Percentiles rank a stretch among this genome's conserved stretches.
Conservation (phyloP, 1,140 invertebrate species). For the Bombus pascuorum region DNA sequence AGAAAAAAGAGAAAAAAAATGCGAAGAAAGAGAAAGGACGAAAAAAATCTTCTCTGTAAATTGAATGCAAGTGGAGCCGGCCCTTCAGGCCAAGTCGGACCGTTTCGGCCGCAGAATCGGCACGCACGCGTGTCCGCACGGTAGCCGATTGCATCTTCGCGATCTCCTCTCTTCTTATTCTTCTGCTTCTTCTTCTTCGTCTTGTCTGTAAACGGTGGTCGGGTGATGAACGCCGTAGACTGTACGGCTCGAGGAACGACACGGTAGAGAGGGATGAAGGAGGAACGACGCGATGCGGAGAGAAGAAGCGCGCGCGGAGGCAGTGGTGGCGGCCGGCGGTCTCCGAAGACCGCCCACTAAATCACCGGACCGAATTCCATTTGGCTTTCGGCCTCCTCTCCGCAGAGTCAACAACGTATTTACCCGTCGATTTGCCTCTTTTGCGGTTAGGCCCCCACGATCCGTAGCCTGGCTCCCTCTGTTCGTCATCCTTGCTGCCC, state of each 20-base stretch:
- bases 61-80: conserved; percentile 53
- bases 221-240: conserved; percentile 38
- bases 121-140: conserved; percentile 56
- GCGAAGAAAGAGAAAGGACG: background rate
- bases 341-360: conserved; percentile 77
- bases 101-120: conserved; percentile 45
- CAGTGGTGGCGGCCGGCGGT: conserved; percentile 69
- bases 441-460: conserved; percentile 69
- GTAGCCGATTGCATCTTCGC: conserved; percentile 63
- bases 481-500: conserved; percentile 8
- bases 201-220: background rate
- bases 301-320: conserved; percentile 38
- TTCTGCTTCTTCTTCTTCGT: background rate
- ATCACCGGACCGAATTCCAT: conserved; percentile 79
- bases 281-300: background rate
- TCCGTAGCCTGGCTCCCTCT: conserved; percentile 32
- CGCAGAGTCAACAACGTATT: conserved; percentile 79
- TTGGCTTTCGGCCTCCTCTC: conserved; percentile 75
- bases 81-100: conserved; percentile 5
- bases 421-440: conserved; percentile 79
- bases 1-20: background rate
- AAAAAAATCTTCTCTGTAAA: conserved; percentile 18
- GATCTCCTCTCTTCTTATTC: conserved; percentile 22
- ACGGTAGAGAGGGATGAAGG: background rate
- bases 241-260: conserved; percentile 15